A percentile compares a stretch with the other conserved stretches of the same genome.
Conservation (phyloP, 2,888 invertebrate species). For the Eristalinus sepulchralis region DNA sequence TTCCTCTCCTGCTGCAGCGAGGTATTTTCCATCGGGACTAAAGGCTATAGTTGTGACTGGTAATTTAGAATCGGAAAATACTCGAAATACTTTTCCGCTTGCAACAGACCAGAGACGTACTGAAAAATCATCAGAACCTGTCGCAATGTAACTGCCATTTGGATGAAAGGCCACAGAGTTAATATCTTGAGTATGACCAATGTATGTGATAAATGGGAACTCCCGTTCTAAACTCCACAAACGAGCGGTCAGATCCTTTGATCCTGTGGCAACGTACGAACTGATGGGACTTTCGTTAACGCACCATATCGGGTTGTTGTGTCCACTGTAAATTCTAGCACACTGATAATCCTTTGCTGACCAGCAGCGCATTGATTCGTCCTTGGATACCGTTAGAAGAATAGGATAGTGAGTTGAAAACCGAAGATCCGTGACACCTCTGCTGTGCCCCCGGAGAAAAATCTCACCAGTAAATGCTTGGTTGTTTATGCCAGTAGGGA, state of each 20-base stretch:
- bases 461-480: constrained; percentile 83
- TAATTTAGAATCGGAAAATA: constrained; percentile 89
- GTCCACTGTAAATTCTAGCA: constrained; percentile 86
- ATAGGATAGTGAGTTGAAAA: constrained; percentile 84
- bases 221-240: constrained; percentile 91
- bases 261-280: constrained; percentile 93
- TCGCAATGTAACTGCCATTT: constrained; percentile 93
- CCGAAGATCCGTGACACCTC: constrained; percentile 85
- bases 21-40: constrained; percentile 90
- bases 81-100: constrained; percentile 90
- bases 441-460: constrained; percentile 87
- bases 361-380: constrained; percentile 90
- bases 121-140: constrained; percentile 94
- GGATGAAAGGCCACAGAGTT: constrained; percentile 90
- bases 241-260: constrained; percentile 92
- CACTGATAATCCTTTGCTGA: constrained; percentile 85
- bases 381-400: constrained; percentile 87
- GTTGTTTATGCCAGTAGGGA: constrained; percentile 76
- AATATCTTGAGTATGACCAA: constrained; percentile 94
- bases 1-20: constrained; percentile 91
- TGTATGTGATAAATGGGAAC: constrained; percentile 91
- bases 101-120: constrained; percentile 93
- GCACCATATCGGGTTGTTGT: constrained; percentile 95
- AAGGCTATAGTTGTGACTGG: constrained; percentile 89
- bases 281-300: constrained; percentile 87